A percentile compares a stretch with the other conserved stretches of the same genome.
These are phyloP conservation scores for Strix occidentalis DNA, from an alignment of 2,797 vertebrate genomes.

Conservation along the genomic window DNA sequence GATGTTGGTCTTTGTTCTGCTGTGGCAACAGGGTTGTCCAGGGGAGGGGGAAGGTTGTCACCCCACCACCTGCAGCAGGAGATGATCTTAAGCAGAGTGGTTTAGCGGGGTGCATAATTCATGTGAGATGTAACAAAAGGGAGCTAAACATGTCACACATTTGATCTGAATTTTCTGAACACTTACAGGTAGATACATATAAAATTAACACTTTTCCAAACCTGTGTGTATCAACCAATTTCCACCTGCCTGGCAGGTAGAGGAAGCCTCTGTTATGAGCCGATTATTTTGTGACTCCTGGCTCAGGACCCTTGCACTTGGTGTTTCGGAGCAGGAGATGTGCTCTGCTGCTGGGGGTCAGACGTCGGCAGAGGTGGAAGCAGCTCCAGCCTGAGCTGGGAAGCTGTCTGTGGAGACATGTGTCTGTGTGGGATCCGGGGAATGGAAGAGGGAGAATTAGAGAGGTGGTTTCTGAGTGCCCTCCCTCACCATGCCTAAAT, in stretches of 20 bases:
- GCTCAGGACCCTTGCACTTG: neutral
- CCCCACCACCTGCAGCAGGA: neutral
- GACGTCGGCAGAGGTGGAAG: neutral
- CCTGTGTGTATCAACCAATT: accelerated
- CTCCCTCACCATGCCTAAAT: conserved; percentile 2
- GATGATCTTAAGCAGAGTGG: neutral
- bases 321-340: neutral
- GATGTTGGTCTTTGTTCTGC: neutral
- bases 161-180: neutral
- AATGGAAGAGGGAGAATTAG: neutral
- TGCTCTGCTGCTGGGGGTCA: neutral
- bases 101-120: neutral
- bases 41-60: neutral
- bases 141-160: neutral
- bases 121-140: neutral
- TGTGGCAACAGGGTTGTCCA: neutral
- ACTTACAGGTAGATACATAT: neutral
- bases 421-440: neutral
- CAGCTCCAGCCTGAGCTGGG: neutral
- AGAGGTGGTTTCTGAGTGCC: neutral
- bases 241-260: neutral
- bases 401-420: accelerated
- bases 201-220: neutral
- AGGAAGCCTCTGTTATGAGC: neutral
- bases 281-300: neutral